phyloP scores from a whole-genome alignment of 2,113 vertebrate species.

The Porphyrio hochstetteri region DNA sequence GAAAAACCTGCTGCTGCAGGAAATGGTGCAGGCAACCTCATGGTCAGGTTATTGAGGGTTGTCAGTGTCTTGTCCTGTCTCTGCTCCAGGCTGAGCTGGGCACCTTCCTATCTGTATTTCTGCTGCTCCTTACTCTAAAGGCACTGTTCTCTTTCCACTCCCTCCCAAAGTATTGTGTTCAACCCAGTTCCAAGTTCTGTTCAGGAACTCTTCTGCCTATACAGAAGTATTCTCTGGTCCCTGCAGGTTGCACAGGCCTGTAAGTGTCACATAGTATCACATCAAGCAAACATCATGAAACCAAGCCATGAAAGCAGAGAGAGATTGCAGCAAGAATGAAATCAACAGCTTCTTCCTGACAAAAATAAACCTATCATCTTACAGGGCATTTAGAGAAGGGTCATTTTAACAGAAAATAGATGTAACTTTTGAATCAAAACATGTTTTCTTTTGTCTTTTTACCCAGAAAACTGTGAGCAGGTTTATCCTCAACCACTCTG shows the following conservation, averaged over 20 bases:
- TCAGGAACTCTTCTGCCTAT: neutral
- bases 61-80: neutral
- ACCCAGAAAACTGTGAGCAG: constrained; percentile 98
- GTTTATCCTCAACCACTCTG: constrained; percentile 93
- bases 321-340: neutral
- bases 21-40: neutral
- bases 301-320: neutral
- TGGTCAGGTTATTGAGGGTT: neutral
- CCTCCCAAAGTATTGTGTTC: neutral
- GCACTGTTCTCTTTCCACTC: neutral
- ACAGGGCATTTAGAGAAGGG: neutral
- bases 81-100: neutral
- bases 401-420: neutral
- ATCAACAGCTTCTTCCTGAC: neutral
- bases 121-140: neutral
- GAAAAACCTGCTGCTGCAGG: neutral
- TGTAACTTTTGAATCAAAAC: neutral
- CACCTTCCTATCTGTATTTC: neutral
- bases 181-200: neutral
- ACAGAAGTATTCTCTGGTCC: neutral
- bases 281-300: neutral
- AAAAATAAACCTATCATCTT: neutral
- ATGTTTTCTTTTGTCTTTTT: constrained; percentile 62
- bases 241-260: neutral
- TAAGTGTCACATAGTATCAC: neutral